Evolutionary conservation across 2,797 vertebrate genomes (phyloP).

Genomic region (Thaleichthys pacificus): DNA sequence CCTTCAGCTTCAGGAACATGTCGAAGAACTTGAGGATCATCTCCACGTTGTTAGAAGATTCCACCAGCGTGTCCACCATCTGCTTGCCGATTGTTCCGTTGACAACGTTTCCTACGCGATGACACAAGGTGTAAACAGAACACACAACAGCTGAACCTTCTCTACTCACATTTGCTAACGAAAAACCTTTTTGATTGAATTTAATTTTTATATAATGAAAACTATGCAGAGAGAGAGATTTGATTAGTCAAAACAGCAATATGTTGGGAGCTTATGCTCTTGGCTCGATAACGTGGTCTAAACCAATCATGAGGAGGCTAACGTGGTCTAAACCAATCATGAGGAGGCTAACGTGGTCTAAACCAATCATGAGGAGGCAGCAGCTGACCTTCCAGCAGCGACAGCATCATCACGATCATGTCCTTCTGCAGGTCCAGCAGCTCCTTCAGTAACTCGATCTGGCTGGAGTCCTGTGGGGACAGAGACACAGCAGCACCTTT

Average conservation of each 20-base stretch:
- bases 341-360: not conserved
- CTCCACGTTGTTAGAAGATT: conserved; percentile 97
- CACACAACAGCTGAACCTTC: too few relatives aligned
- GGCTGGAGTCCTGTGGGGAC: conserved; percentile 89
- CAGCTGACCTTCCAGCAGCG: conserved; percentile 92
- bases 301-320: too few relatives aligned
- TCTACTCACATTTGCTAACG: too few relatives aligned
- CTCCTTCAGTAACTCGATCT: conserved; percentile 97
- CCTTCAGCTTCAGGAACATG: conserved; percentile 99
- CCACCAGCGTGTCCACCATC: conserved; percentile 98
- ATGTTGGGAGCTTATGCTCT: conserved; percentile 23
- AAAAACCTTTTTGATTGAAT: conserved; percentile 18
- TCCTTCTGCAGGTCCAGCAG: conserved; percentile 97
- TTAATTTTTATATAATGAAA: conserved; percentile 23
- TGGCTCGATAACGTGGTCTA: not conserved
- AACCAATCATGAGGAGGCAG: not conserved
- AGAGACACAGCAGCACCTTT: conserved; percentile 14
- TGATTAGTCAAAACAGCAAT: conserved; percentile 9
- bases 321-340: too few relatives aligned
- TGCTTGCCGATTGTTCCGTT: conserved; percentile 99
- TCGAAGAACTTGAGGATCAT: conserved; percentile 99
- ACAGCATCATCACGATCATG: conserved; percentile 99
- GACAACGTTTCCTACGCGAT: conserved; percentile 91
- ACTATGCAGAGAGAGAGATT: conserved; percentile 21
- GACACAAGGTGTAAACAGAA: not conserved